Evolutionary conservation across 2,113 vertebrate genomes (phyloP), one percentile per base, ranked within the genome.

Genomic region (Hippocampus comes): DNA sequence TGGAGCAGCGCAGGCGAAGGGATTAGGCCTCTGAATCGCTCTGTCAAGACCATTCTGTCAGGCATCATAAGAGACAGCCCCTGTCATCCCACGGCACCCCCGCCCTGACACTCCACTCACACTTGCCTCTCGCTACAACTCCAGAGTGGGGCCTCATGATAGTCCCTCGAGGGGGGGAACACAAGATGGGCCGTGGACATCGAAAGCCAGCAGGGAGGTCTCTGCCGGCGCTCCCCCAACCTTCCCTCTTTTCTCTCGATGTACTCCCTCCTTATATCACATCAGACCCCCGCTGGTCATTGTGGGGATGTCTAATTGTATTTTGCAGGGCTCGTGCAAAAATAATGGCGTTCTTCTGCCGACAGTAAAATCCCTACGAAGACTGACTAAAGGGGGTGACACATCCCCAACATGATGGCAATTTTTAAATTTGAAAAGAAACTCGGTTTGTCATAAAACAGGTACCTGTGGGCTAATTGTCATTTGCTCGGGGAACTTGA

Each of bases 31-130:
- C 82, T 86, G 85, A 89, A 93, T 93, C 74, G 78, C 90, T 90
- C 91, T 86, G 90, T 93, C 92, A 94, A 92, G 92, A 82, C 88
- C 91, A 84, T 90, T 93, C 91, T 92, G 89, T 91, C 91, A 80
- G 88, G 81, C 89, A 68, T 86, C 85, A 78, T 82, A 77, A 21
- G 77, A 81, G 82, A 82, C 78, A 77, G 77, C 86, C 88, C 82
- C 84, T 78, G 87, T 87, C 90, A 68, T 75, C 70, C 68, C 63
- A 87, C 63, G 81, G 42, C 67, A 64, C 72, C 66, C 71, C 63
- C 72, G 70, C 60, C 71, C 63, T 72, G 82, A 68, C 51, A 73
- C 74, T 86, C 78, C 80, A 80, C 84, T 80, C 80, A 82, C 78
- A 76, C 83, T 81, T 73, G 67, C 85, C 87, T 88, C 83, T 88